A percentile compares a stretch with the other conserved stretches of the same genome.
Evolutionary conservation across 2,888 invertebrate species (phyloP).

Genomic region (Ormyrus rosae): DNA sequence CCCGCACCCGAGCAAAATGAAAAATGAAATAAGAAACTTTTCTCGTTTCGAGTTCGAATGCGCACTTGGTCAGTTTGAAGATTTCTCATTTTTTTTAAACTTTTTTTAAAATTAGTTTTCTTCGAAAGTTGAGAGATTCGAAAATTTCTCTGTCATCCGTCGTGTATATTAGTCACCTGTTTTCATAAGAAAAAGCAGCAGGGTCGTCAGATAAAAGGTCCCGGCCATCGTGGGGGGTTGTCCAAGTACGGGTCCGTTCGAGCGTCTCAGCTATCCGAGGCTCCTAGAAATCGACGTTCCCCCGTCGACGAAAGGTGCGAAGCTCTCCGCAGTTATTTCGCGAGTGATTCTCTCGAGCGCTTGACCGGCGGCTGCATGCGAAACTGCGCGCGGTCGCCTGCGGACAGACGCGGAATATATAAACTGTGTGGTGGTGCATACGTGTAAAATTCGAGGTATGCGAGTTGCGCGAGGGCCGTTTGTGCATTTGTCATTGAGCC

Average conservation of each 20-base stretch:
- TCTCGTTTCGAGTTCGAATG: too few species aligned
- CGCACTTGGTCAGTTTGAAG: too few species aligned
- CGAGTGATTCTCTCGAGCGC: conserved; percentile 18
- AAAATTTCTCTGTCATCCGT: too few species aligned
- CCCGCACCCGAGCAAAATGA: too few species aligned
- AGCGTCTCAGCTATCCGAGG: conserved; percentile 6
- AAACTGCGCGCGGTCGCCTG: conserved; percentile 1
- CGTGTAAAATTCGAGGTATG: background rate
- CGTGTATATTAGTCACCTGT: conserved; percentile 57
- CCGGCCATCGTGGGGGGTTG: conserved; percentile 58
- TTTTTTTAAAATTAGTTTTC: too few species aligned
- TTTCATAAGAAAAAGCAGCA: conserved; percentile 59
- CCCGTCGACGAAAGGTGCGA: background rate
- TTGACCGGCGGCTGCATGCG: background rate
- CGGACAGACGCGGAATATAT: background rate
- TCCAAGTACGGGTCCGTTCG: background rate
- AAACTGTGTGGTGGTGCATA: background rate
- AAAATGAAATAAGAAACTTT: too few species aligned
- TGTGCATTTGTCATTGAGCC: conserved; percentile 25
- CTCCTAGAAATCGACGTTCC: background rate
- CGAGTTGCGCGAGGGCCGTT: background rate
- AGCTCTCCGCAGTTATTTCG: conserved; percentile 24
- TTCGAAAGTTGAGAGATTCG: too few species aligned
- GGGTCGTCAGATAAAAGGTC: conserved; percentile 61
- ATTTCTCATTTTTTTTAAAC: too few species aligned